A percentile compares a stretch with the other conserved stretches of the same genome.
phyloP scores from a whole-genome alignment of 2,888 invertebrate species.

The Melipona bicolor region DNA sequence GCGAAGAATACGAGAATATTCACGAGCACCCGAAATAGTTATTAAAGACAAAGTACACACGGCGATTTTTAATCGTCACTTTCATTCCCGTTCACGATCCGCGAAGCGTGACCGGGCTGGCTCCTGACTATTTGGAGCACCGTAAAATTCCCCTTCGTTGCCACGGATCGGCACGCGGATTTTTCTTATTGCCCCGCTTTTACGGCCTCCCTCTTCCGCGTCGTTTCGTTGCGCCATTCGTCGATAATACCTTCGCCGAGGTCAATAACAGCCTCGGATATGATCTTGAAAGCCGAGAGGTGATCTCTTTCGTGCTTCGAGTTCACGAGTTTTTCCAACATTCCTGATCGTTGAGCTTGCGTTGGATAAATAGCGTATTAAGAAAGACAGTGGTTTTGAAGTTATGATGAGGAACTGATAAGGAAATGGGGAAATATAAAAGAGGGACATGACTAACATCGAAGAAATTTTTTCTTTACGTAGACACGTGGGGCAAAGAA shows the following conservation, averaged over 20 bases:
- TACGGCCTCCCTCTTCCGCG: constrained; percentile 48
- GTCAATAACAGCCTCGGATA: constrained; percentile 12
- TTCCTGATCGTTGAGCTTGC: neutral
- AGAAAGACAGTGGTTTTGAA: neutral
- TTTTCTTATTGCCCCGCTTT: constrained; percentile 55
- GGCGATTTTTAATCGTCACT: constrained; percentile 74
- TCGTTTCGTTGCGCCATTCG: constrained; percentile 39
- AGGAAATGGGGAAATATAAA: neutral
- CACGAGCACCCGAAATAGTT: neutral
- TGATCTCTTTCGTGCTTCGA: neutral
- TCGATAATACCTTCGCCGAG: constrained; percentile 15
- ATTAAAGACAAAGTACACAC: constrained; percentile 1
- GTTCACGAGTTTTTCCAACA: neutral
- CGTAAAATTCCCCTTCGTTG: constrained; percentile 74
- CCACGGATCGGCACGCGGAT: constrained; percentile 52
- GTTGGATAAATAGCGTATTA: neutral
- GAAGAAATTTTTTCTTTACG: too few relatives aligned
- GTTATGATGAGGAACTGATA: neutral
- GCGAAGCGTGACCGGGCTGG: constrained; percentile 65
- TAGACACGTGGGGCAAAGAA: too few relatives aligned
- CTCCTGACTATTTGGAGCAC: constrained; percentile 62
- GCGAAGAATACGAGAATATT: too few relatives aligned
- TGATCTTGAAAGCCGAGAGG: neutral
- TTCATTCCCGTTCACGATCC: constrained; percentile 74
- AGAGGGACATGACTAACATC: neutral